Evolutionary conservation across 2,888 invertebrate species (phyloP).

Genomic region (Thera britannica): DNA sequence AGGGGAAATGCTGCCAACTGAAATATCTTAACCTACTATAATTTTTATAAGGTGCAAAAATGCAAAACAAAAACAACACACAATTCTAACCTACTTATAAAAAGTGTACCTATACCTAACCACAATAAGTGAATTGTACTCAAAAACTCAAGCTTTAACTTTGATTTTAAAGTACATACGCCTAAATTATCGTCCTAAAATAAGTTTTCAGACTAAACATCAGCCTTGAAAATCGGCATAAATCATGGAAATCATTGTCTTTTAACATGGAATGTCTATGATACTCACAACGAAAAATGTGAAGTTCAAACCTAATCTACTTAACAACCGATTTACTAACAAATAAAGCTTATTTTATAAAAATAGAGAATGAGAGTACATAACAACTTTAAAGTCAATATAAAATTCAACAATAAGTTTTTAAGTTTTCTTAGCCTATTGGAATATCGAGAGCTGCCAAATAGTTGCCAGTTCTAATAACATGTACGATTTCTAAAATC

Average conservation of each 20-base stretch:
- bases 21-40: slow-evolving; percentile 27
- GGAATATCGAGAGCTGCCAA: slow-evolving; percentile 50
- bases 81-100: slow-evolving; percentile 53
- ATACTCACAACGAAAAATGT: slow-evolving; percentile 67
- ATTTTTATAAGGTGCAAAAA: slow-evolving; percentile 47
- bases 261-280: slow-evolving; percentile 76
- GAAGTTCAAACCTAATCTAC: slow-evolving; percentile 45
- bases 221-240: slow-evolving; percentile 73
- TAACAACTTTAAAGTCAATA: slow-evolving; percentile 74
- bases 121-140: slow-evolving; percentile 74
- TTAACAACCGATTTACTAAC: slow-evolving; percentile 56
- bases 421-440: slow-evolving; percentile 44
- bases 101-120: slow-evolving; percentile 52
- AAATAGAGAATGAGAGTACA: slow-evolving; percentile 51
- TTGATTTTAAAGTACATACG: slow-evolving; percentile 50
- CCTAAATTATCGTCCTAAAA: slow-evolving; percentile 37
- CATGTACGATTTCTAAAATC: slow-evolving; percentile 34
- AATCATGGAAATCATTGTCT: slow-evolving; percentile 66
- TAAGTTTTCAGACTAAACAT: slow-evolving; percentile 65
- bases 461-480: slow-evolving; percentile 37
- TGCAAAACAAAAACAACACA: slow-evolving; percentile 59
- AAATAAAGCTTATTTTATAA: slow-evolving; percentile 38
- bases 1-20: slow-evolving; percentile 39
- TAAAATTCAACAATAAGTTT: slow-evolving; percentile 55
- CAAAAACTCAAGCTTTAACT: slow-evolving; percentile 60